Percentiles rank a stretch among this genome's conserved stretches.
phyloP scores from a whole-genome alignment of 2,888 invertebrate genomes.

The Coelopa pilipes region DNA sequence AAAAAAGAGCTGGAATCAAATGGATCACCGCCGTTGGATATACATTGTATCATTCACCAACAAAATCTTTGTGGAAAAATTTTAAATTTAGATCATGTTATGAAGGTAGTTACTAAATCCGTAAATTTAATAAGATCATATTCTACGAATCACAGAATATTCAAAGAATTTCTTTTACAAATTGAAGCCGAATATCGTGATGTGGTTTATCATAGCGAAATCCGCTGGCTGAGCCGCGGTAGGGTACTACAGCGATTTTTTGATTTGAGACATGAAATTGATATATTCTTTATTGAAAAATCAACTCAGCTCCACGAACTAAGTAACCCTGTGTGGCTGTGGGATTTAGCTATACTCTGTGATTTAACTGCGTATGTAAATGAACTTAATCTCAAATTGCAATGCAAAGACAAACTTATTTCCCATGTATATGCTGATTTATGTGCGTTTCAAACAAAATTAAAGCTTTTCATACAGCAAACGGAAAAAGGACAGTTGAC shows the following conservation, averaged over 20 bases:
- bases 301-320: neutral
- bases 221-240: neutral
- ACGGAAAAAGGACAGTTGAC: neutral
- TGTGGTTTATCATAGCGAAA: neutral
- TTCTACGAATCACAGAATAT: neutral
- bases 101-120: neutral
- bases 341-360: neutral
- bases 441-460: neutral
- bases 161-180: neutral
- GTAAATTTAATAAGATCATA: neutral
- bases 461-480: neutral
- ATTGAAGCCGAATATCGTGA: neutral
- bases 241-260: neutral
- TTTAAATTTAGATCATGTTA: neutral
- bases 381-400: neutral
- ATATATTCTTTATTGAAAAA: neutral
- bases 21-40: neutral
- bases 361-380: neutral
- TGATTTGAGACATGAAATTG: neutral
- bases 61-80: neutral
- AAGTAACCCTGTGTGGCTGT: neutral
- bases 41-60: neutral
- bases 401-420: neutral
- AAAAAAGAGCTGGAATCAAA: neutral
- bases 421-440: neutral